phyloP scores from a whole-genome alignment of 2,888 invertebrate species.

The Nomada fabriciana region DNA sequence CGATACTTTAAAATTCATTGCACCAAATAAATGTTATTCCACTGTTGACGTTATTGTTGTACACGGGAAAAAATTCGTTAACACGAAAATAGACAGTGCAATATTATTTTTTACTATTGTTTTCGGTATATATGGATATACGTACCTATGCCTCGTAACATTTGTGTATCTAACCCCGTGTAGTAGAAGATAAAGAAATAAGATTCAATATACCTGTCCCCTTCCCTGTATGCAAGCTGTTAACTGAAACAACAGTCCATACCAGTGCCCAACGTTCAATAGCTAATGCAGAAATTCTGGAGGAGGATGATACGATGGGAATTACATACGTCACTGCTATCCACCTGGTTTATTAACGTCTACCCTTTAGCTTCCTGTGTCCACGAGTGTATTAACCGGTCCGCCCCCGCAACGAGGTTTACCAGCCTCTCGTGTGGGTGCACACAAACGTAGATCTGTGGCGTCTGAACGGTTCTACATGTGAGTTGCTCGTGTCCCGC shows the following conservation, averaged over 20 bases:
- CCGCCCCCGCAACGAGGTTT: slow-evolving; percentile 68
- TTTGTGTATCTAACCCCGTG: background rate
- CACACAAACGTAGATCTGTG: slow-evolving; percentile 42
- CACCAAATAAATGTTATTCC: too few relatives aligned
- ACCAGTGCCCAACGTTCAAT: background rate
- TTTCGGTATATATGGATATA: too few relatives aligned
- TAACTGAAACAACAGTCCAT: background rate
- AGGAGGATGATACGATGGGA: slow-evolving; percentile 48
- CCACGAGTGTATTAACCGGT: slow-evolving; percentile 69
- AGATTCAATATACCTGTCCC: too few relatives aligned
- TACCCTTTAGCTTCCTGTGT: slow-evolving; percentile 65
- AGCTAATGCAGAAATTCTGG: slow-evolving; percentile 55
- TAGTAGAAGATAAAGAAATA: too few relatives aligned
- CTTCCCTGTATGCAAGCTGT: background rate
- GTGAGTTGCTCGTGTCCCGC: slow-evolving; percentile 22
- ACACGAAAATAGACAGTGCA: too few relatives aligned
- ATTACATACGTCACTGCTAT: slow-evolving; percentile 63
- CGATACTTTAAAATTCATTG: slow-evolving; percentile 17
- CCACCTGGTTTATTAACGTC: slow-evolving; percentile 73
- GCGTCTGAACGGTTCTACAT: slow-evolving; percentile 30
- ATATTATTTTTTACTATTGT: too few relatives aligned
- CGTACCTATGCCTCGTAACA: too few relatives aligned
- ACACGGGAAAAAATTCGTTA: too few relatives aligned
- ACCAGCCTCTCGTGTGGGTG: slow-evolving; percentile 50
- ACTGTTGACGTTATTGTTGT: too few relatives aligned